Percentiles rank a stretch among this genome's conserved stretches.
phyloP scores from a whole-genome alignment of 2,888 invertebrate genomes.

The Ormyrus nitidulus region DNA sequence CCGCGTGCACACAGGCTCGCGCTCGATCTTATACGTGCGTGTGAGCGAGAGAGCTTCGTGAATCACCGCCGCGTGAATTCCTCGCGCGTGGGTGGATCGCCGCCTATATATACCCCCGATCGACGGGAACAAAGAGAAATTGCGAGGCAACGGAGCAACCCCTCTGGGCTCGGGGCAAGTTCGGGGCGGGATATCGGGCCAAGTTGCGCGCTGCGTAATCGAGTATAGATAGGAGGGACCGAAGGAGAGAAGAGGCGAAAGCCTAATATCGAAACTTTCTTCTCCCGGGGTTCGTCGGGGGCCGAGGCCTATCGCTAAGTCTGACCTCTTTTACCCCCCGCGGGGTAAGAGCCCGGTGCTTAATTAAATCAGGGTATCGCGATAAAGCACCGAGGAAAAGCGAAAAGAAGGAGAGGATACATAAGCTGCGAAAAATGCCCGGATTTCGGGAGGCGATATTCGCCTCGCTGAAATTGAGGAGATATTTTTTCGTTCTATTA shows the following conservation, averaged over 20 bases:
- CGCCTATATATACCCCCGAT: slow-evolving; percentile 7
- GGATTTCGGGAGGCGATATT: no score
- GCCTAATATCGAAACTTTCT: slow-evolving; percentile 64
- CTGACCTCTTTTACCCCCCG: slow-evolving; percentile 38
- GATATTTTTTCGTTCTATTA: no score
- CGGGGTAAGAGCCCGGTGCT: slow-evolving; percentile 52
- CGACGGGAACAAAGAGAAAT: slow-evolving; percentile 53
- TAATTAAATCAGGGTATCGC: slow-evolving; percentile 65
- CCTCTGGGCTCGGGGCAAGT: slow-evolving; percentile 27
- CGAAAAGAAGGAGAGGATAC: slow-evolving; percentile 52
- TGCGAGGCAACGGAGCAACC: background rate
- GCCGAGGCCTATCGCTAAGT: background rate
- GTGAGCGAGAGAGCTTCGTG: slow-evolving; percentile 1
- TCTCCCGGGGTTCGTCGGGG: slow-evolving; percentile 36
- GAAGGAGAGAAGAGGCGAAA: slow-evolving; percentile 56
- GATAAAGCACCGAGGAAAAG: slow-evolving; percentile 42
- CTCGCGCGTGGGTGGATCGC: slow-evolving; percentile 24
- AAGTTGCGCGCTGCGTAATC: slow-evolving; percentile 45
- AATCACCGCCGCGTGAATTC: slow-evolving; percentile 38
- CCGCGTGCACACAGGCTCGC: background rate
- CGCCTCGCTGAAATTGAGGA: no score
- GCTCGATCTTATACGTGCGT: background rate
- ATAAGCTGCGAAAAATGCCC: no score
- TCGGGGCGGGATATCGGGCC: slow-evolving; percentile 42
- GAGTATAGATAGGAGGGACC: slow-evolving; percentile 38